Evolutionary conservation across 2,888 invertebrate species (phyloP).

Genomic region (Scaptomyza reducta): DNA sequence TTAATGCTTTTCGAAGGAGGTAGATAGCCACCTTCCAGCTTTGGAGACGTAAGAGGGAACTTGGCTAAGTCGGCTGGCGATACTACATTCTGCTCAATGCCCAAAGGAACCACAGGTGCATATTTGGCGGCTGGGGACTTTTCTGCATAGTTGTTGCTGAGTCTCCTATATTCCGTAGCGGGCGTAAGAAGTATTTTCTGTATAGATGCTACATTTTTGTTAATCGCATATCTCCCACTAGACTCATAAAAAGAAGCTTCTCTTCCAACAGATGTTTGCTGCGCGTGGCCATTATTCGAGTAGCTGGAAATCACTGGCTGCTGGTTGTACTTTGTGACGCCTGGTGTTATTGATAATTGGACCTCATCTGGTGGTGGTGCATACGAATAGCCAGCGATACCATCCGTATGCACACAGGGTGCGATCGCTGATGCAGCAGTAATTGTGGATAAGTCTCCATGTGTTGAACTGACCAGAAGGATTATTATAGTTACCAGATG

Average conservation of each 20-base stretch:
- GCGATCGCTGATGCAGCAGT: conserved; percentile 68
- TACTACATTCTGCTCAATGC: conserved; percentile 86
- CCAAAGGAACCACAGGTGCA: conserved; percentile 84
- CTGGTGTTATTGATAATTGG: conserved; percentile 85
- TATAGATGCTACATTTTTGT: conserved; percentile 73
- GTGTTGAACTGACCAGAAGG: conserved; percentile 67
- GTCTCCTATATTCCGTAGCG: conserved; percentile 81
- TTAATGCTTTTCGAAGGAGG: conserved; percentile 34
- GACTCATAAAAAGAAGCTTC: conserved; percentile 79
- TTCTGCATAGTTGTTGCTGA: conserved; percentile 81
- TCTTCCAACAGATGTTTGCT: conserved; percentile 82
- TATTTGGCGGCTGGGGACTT: conserved; percentile 83
- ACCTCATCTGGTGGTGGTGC: conserved; percentile 85
- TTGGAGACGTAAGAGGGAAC: conserved; percentile 40
- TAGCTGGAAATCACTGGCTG: conserved; percentile 80
- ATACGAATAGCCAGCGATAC: conserved; percentile 85
- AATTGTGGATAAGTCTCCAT: conserved; percentile 69
- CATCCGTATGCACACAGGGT: conserved; percentile 78
- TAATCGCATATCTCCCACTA: conserved; percentile 74
- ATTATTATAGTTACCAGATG: conserved; percentile 75
- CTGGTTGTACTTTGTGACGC: conserved; percentile 72
- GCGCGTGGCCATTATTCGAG: conserved; percentile 81
- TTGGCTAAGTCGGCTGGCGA: conserved; percentile 84
- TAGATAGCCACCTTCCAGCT: conserved; percentile 46
- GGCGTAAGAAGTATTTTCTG: conserved; percentile 73